Base-by-base conservation (phyloP, 2,113 vertebrate genomes). In the Trochalopteron elliotii region DNA sequence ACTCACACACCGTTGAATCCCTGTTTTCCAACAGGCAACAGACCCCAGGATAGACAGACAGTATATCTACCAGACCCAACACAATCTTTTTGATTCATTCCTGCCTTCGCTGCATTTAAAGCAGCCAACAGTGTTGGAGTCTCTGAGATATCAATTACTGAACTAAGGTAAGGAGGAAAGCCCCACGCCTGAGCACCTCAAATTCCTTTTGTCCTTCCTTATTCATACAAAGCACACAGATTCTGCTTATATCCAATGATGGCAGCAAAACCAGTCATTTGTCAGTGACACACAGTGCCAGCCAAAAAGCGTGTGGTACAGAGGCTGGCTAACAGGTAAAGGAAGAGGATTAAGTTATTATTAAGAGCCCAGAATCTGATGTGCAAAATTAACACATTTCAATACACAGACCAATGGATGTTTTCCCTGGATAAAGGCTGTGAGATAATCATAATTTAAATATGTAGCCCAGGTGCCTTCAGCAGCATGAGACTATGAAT, bases 1-100 rank as follows among this genome's bases (percentile, higher is more conserved):
- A 52, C 5, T 42, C 19, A 5, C 25, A 35, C 4, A 37, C 15
- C 13, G 7, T 45, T 33, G 39, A 78, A 78, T 65, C 6, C 2
- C 42, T 50, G 15, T 25, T 90, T 77, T 90, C 35, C 33, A 61
- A 30, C 1, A 4, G 27, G 8, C 8, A 57, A 27, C 17, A 67
- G 14, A 70, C 5, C 2, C 6, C 0, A 1, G 30, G 8, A 42
- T 2, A 74, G 31, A 60, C 2, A 24, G 16, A 64, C 1, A 57
- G 19, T 28, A 83, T 50, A 89, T 82, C 49, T 49, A 40, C 4
- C 12, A 56, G 31, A 12, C 24, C 11, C 2, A 1, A 33, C 15
- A 37, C 40, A 91, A 33, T 27, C 47, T 50, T 60, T 78, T 42
- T 56, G 5, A 45, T 44, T 49, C 65, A 19, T 25, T 78, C 16